Conservation (phyloP, 1,140 invertebrate species). For the Gonatopus flavifemur region DNA sequence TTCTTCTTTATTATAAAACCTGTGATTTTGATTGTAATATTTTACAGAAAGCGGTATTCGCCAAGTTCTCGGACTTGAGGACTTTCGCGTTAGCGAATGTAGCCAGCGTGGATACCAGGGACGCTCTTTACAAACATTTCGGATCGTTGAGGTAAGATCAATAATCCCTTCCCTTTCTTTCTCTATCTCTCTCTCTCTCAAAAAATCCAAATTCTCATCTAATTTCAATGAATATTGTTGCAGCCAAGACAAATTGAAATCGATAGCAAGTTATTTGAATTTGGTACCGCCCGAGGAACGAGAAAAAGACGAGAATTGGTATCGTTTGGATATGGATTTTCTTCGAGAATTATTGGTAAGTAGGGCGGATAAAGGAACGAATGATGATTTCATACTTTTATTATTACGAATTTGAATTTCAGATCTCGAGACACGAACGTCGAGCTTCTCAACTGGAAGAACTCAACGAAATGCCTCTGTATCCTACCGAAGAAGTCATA, state of each 20-base stretch:
- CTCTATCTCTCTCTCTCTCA: no score
- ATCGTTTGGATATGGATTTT: conserved; percentile 76
- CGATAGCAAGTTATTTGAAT: conserved; percentile 83
- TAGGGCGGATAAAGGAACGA: conserved; percentile 1
- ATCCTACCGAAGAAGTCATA: conserved; percentile 97
- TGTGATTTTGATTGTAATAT: no score
- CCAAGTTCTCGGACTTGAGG: conserved; percentile 84
- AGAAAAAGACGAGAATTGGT: conserved; percentile 70
- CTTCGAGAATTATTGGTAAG: conserved; percentile 82
- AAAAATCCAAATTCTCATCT: no score
- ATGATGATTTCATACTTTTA: background rate
- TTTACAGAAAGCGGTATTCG: conserved; percentile 89
- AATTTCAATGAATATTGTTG: no score
- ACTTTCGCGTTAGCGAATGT: conserved; percentile 93
- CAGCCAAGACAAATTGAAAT: conserved; percentile 78
- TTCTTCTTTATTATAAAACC: no score
- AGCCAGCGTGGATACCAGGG: conserved; percentile 88
- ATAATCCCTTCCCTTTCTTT: background rate
- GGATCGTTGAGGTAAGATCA: conserved; percentile 66
- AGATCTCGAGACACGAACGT: conserved; percentile 85
- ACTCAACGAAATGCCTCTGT: conserved; percentile 97
- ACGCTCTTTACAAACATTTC: conserved; percentile 86
- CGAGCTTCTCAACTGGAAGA: conserved; percentile 90
- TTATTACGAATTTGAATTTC: conserved; percentile 18
- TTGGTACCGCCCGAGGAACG: conserved; percentile 78